Percentiles rank a stretch among this genome's conserved stretches.
Evolutionary conservation across 2,888 invertebrate genomes (phyloP).

Genomic region (Selenia dentaria): DNA sequence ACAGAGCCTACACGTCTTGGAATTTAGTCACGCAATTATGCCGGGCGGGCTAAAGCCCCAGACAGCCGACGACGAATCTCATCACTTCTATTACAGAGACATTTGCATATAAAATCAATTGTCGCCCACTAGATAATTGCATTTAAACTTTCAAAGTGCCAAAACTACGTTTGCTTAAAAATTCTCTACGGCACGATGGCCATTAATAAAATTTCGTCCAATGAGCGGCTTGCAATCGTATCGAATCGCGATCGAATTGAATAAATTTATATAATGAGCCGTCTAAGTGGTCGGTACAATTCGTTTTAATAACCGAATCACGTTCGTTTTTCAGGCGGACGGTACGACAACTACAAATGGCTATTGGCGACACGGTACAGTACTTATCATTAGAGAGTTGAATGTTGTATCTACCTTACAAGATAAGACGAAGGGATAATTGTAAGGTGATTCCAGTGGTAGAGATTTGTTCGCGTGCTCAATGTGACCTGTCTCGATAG

Average conservation of each 20-base stretch:
- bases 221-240: conserved; percentile 65
- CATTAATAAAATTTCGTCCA: conserved; percentile 61
- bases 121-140: conserved; percentile 32
- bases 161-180: conserved; percentile 43
- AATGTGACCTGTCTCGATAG: too few species aligned
- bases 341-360: conserved; percentile 64
- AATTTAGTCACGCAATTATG: conserved; percentile 71
- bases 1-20: conserved; percentile 56
- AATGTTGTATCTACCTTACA: neutral
- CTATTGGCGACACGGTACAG: conserved; percentile 58
- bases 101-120: conserved; percentile 58
- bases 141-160: conserved; percentile 21
- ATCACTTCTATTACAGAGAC: conserved; percentile 54
- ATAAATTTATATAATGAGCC: conserved; percentile 75
- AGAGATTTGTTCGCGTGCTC: too few species aligned
- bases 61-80: conserved; percentile 47
- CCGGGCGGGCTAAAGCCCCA: conserved; percentile 45
- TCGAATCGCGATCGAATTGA: conserved; percentile 70
- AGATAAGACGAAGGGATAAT: conserved; percentile 44
- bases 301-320: conserved; percentile 73
- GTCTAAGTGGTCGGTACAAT: conserved; percentile 67
- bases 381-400: conserved; percentile 37
- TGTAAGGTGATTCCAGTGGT: too few species aligned
- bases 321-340: conserved; percentile 69
- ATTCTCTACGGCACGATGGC: conserved; percentile 44